Conservation (phyloP, 2,797 vertebrate species). For the Ctenochaetus hawaiiensis region DNA sequence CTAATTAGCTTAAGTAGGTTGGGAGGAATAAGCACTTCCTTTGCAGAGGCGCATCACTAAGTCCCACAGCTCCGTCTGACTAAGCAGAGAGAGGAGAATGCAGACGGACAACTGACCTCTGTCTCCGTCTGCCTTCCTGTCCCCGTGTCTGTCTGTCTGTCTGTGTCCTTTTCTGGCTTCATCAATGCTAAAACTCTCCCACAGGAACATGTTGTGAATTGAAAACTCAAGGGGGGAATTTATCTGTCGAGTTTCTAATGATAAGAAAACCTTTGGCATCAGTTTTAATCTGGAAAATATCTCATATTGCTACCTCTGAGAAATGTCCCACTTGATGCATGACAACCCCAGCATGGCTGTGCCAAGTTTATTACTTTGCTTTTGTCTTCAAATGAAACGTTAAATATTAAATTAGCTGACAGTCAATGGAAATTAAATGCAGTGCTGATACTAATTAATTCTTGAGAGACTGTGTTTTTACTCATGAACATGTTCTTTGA, state of each 20-base stretch:
- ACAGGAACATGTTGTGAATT: neutral
- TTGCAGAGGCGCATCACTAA: constrained; percentile 58
- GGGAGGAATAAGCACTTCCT: constrained; percentile 75
- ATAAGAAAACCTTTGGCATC: constrained; percentile 28
- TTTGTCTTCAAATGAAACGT: constrained; percentile 15
- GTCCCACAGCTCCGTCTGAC: constrained; percentile 69
- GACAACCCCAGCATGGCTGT: neutral
- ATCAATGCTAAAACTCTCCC: neutral
- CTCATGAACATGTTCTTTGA: constrained; percentile 33
- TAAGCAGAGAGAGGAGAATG: constrained; percentile 53
- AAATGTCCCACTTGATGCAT: constrained; percentile 29
- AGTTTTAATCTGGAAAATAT: constrained; percentile 23
- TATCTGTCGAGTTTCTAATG: constrained; percentile 4
- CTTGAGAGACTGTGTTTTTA: constrained; percentile 9
- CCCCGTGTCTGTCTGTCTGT: constrained; percentile 11
- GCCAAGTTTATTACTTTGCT: constrained; percentile 21
- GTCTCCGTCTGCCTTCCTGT: constrained; percentile 30
- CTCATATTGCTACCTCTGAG: constrained; percentile 20
- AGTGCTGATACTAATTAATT: constrained; percentile 20
- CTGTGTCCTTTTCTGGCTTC: constrained; percentile 18
- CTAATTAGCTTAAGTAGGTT: constrained; percentile 85
- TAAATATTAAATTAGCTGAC: constrained; percentile 27
- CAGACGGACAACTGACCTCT: constrained; percentile 44
- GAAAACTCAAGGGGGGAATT: constrained; percentile 15
- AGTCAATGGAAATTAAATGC: constrained; percentile 10